These are phyloP conservation scores for Hedychridium roseum DNA, from an alignment of 2,888 invertebrate species.

Conservation along the genomic window DNA sequence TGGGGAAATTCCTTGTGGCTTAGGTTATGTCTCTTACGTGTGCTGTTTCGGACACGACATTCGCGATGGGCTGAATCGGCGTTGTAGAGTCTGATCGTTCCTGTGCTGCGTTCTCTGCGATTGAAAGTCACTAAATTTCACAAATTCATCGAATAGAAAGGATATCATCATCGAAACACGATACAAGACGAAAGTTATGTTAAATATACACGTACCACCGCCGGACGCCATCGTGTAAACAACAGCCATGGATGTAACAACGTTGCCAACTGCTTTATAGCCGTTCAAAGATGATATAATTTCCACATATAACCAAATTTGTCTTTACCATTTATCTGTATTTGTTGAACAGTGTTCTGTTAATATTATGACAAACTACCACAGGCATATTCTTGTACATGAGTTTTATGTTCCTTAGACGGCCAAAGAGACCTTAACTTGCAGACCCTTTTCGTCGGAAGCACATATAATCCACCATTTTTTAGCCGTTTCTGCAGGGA, in stretches of 20 bases:
- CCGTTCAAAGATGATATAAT: background rate
- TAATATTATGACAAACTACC: too few species aligned
- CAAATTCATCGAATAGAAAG: conserved; percentile 3
- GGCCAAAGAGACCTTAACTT: too few species aligned
- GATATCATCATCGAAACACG: conserved; percentile 1
- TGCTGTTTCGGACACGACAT: conserved; percentile 54
- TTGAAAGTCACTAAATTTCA: conserved; percentile 14
- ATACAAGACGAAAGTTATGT: conserved; percentile 24
- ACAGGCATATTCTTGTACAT: too few species aligned
- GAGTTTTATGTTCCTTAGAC: too few species aligned
- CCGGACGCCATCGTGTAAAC: conserved; percentile 60
- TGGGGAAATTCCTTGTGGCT: too few species aligned
- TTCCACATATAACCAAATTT: background rate
- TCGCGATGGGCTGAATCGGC: conserved; percentile 47
- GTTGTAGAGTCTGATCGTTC: conserved; percentile 54
- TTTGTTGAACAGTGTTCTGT: too few species aligned
- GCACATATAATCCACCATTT: background rate
- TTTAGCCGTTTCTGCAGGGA: background rate
- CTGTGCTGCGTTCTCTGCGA: conserved; percentile 51
- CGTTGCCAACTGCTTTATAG: conserved; percentile 26
- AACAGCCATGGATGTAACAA: conserved; percentile 34
- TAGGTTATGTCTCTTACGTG: conserved; percentile 54
- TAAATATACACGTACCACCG: conserved; percentile 50
- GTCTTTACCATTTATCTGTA: too few species aligned
- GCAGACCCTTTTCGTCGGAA: background rate